These are phyloP conservation scores for Chlorops oryzae DNA, from an alignment of 1,140 invertebrate species.

Conservation along the genomic window DNA sequence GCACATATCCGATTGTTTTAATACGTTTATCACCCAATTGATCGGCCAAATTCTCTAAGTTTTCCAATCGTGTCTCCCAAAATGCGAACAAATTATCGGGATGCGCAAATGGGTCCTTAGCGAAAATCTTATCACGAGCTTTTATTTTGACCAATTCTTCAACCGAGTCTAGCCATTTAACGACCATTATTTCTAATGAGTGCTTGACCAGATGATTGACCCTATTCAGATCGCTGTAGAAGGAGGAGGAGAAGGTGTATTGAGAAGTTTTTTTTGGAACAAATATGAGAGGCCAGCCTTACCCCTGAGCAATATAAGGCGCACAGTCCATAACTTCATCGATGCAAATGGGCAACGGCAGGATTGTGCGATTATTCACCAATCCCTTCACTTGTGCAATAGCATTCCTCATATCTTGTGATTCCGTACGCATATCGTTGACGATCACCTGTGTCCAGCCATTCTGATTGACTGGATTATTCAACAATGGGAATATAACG, in stretches of 20 bases:
- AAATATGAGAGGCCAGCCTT: slow-evolving; percentile 13
- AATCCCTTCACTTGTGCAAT: slow-evolving; percentile 58
- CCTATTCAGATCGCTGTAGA: slow-evolving; percentile 21
- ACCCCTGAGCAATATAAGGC: slow-evolving; percentile 51
- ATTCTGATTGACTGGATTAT: slow-evolving; percentile 57
- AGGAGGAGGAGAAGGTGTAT: not conserved
- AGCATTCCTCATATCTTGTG: slow-evolving; percentile 62
- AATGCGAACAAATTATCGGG: slow-evolving; percentile 67
- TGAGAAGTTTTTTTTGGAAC: not conserved
- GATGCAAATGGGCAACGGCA: slow-evolving; percentile 68
- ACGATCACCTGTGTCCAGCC: slow-evolving; percentile 66
- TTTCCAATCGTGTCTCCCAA: slow-evolving; percentile 60
- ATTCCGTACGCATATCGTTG: slow-evolving; percentile 64
- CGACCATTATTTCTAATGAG: slow-evolving; percentile 64
- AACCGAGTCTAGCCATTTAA: slow-evolving; percentile 68
- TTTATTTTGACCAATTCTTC: slow-evolving; percentile 58
- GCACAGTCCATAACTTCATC: slow-evolving; percentile 58
- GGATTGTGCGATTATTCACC: slow-evolving; percentile 49
- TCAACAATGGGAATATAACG: slow-evolving; percentile 63
- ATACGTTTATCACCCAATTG: slow-evolving; percentile 72
- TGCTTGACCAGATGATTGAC: slow-evolving; percentile 58
- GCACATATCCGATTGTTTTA: slow-evolving; percentile 69
- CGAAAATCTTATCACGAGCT: slow-evolving; percentile 21
- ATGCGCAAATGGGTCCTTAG: slow-evolving; percentile 50
- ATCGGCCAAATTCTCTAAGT: slow-evolving; percentile 77